phyloP scores from a whole-genome alignment of 1,140 invertebrate species.

The Neodiprion virginianus region DNA sequence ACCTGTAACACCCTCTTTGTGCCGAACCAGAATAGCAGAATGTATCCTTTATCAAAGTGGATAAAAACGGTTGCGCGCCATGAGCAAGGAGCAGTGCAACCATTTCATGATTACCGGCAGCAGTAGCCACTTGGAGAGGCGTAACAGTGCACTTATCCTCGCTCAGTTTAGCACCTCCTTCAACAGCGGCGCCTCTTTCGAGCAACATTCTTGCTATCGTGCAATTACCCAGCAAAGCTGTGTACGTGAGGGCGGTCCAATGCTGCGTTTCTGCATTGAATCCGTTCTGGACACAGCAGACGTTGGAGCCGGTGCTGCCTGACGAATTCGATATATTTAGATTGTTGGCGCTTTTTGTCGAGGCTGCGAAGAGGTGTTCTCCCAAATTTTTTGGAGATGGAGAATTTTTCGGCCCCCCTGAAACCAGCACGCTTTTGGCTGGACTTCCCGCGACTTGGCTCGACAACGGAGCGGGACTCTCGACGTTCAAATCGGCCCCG shows the following conservation, averaged over 20 bases:
- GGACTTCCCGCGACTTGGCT: conserved; percentile 41
- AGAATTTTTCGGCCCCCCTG: conserved; percentile 28
- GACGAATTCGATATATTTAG: conserved; percentile 29
- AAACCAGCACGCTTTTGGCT: conserved; percentile 29
- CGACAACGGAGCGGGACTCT: conserved; percentile 63
- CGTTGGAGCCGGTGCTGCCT: conserved; percentile 33
- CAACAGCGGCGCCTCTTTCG: conserved; percentile 82
- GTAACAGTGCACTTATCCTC: conserved; percentile 88
- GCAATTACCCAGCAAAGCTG: conserved; percentile 67
- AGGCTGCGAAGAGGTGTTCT: not conserved
- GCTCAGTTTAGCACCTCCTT: conserved; percentile 80
- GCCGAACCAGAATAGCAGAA: conserved; percentile 85
- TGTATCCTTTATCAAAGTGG: conserved; percentile 81
- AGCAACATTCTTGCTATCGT: conserved; percentile 69
- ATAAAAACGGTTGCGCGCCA: conserved; percentile 86
- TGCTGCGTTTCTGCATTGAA: conserved; percentile 77
- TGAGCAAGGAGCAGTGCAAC: conserved; percentile 80
- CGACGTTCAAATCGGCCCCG: conserved; percentile 78
- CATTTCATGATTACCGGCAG: conserved; percentile 81
- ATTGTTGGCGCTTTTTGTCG: conserved; percentile 3
- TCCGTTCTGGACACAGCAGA: conserved; percentile 40
- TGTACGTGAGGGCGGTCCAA: conserved; percentile 80
- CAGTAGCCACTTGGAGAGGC: conserved; percentile 84
- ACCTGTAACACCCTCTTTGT: conserved; percentile 82
- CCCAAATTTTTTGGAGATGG: not conserved